Conservation (phyloP, 37 sponge, comb jelly and placozoan genomes). For the Spongilla lacustris region DNA sequence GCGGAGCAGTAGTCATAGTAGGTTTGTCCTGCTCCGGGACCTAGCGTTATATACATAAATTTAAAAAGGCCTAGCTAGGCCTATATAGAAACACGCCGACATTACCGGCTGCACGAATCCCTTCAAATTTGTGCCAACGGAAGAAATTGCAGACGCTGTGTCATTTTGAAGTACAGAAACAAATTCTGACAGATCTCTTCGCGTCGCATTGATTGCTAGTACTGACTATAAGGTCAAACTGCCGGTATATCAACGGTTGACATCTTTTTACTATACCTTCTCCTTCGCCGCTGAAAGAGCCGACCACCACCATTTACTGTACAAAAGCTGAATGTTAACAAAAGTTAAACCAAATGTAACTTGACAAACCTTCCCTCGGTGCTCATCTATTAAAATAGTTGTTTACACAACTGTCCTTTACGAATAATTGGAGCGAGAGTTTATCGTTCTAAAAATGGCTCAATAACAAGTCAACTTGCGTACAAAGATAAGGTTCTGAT, state of each 20-base stretch:
- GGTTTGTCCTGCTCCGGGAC: neutral
- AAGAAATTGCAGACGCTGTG: slow-evolving; percentile 53
- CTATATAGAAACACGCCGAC: neutral
- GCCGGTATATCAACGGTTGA: neutral
- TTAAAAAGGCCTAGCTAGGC: neutral
- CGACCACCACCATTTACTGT: neutral
- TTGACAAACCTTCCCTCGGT: neutral
- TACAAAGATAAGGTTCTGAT: too few species aligned
- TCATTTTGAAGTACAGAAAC: slow-evolving; percentile 55
- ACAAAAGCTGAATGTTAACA: neutral
- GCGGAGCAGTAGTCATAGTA: neutral
- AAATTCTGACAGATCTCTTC: slow-evolving; percentile 76
- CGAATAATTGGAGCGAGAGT: neutral
- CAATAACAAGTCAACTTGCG: too few species aligned
- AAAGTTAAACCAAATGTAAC: neutral
- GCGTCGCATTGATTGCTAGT: slow-evolving; percentile 59
- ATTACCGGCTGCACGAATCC: slow-evolving; percentile 5
- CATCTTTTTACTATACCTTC: neutral
- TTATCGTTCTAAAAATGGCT: neutral
- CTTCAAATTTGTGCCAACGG: slow-evolving; percentile 45
- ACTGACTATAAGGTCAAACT: slow-evolving; percentile 26
- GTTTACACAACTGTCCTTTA: neutral
- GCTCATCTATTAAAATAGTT: neutral
- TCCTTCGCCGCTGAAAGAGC: neutral
- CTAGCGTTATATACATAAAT: neutral